These are phyloP conservation scores for Anabas testudineus DNA, from an alignment of 2,797 vertebrate genomes.

Conservation along the genomic window DNA sequence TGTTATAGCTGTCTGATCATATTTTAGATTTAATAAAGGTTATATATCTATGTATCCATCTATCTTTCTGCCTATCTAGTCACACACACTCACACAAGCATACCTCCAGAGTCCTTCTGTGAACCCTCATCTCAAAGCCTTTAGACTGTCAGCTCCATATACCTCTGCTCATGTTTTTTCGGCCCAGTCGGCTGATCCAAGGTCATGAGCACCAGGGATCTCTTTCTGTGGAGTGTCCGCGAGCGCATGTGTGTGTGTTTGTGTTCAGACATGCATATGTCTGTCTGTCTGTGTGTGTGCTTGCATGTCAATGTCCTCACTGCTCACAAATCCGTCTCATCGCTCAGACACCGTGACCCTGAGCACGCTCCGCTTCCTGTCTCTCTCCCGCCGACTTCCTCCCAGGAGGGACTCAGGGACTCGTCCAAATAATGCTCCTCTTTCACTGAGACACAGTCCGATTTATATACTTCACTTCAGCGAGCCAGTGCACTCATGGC, in stretches of 20 bases:
- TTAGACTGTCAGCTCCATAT: slow-evolving; percentile 74
- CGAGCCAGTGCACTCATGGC: slow-evolving; percentile 16
- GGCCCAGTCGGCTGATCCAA: slow-evolving; percentile 70
- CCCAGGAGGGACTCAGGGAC: slow-evolving; percentile 71
- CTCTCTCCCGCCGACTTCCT: slow-evolving; percentile 77
- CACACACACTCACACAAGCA: slow-evolving; percentile 29
- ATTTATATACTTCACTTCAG: slow-evolving; percentile 63
- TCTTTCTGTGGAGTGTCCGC: slow-evolving; percentile 49
- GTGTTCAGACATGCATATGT: neutral
- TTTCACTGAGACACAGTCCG: slow-evolving; percentile 65
- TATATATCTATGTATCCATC: neutral
- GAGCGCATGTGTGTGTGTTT: slow-evolving; percentile 11
- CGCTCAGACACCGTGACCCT: slow-evolving; percentile 80
- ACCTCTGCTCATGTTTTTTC: slow-evolving; percentile 76
- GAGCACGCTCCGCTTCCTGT: slow-evolving; percentile 79
- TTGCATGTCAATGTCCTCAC: slow-evolving; percentile 75
- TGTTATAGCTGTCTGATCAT: neutral
- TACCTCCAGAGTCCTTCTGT: slow-evolving; percentile 36
- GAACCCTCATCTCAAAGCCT: slow-evolving; percentile 60
- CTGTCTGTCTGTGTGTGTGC: slow-evolving; percentile 20
- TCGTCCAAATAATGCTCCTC: slow-evolving; percentile 73
- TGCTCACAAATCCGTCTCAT: slow-evolving; percentile 77
- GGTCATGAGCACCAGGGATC: slow-evolving; percentile 76
- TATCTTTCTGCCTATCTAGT: neutral
- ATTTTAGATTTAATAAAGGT: neutral